phyloP scores from a whole-genome alignment of 2,113 vertebrate species.

The Cinclus mexicanus region DNA sequence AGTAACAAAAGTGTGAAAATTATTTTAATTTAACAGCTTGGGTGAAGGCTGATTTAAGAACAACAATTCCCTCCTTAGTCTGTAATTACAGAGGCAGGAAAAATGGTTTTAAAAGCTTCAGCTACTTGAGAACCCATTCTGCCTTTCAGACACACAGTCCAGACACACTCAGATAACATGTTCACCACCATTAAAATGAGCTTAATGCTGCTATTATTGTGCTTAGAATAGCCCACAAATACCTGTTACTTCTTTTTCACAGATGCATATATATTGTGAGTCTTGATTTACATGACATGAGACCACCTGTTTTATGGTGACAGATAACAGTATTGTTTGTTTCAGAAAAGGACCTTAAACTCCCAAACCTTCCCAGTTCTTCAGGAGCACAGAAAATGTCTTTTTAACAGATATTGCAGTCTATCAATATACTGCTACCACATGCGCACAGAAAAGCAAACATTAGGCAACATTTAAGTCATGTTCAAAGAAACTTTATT shows the following conservation, averaged over 20 bases:
- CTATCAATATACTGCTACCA: neutral
- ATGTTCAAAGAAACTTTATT: neutral
- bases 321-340: neutral
- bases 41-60: neutral
- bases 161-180: neutral
- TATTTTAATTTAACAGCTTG: neutral
- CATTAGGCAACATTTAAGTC: neutral
- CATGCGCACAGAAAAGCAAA: neutral
- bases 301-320: neutral
- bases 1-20: neutral
- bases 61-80: neutral
- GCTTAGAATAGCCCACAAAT: neutral
- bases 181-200: neutral
- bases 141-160: neutral
- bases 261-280: neutral
- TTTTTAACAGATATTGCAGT: neutral
- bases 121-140: neutral
- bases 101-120: neutral
- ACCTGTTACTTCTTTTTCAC: neutral
- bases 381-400: neutral
- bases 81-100: neutral
- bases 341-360: neutral
- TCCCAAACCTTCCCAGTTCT: neutral
- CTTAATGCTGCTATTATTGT: neutral
- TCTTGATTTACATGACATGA: neutral